Conservation (phyloP, 2,888 invertebrate species). For the Pterostichus niger region DNA sequence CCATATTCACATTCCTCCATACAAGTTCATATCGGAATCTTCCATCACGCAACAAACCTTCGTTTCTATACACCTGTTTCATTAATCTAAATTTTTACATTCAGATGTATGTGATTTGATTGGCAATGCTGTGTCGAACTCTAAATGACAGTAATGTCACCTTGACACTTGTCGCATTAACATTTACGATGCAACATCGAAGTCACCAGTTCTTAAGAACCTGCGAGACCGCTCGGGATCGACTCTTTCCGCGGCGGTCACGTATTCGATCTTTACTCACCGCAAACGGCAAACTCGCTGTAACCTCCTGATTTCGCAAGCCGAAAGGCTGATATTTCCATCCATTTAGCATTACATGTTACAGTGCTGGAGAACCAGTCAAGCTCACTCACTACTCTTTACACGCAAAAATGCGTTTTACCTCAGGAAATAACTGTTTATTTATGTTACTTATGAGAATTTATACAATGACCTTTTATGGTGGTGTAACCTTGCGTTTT, state of each 20-base stretch:
- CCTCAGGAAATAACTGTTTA: conserved; percentile 61
- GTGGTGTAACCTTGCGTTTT: conserved; percentile 53
- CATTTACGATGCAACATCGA: conserved; percentile 4
- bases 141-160: neutral
- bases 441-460: conserved; percentile 61
- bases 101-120: no score
- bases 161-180: conserved; percentile 9
- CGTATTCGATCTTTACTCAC: conserved; percentile 50
- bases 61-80: no score
- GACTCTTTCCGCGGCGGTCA: conserved; percentile 23
- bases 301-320: conserved; percentile 34
- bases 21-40: no score
- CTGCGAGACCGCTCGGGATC: neutral
- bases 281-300: conserved; percentile 8
- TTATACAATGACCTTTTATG: conserved; percentile 60
- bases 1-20: no score
- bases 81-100: no score
- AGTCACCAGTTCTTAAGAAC: neutral
- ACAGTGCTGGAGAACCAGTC: neutral
- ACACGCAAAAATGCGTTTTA: conserved; percentile 45
- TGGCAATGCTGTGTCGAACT: no score
- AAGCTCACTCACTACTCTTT: conserved; percentile 36
- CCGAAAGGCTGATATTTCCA: conserved; percentile 36
- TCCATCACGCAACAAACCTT: no score
- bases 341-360: neutral